Conservation (phyloP, 2,888 invertebrate species). For the Cerastis leucographa region DNA sequence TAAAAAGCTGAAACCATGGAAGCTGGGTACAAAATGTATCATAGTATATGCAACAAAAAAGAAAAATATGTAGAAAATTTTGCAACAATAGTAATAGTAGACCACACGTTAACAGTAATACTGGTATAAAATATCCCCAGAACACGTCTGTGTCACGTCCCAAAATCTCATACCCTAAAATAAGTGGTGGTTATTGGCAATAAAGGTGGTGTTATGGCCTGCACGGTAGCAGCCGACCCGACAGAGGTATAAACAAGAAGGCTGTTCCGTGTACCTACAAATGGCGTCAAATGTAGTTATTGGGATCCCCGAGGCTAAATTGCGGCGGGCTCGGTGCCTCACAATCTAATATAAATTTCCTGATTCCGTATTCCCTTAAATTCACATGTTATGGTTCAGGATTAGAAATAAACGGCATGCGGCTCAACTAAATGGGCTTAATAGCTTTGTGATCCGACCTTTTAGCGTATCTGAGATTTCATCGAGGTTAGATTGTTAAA, state of each 20-base stretch:
- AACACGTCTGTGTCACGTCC: conserved; percentile 37
- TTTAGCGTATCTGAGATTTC: conserved; percentile 55
- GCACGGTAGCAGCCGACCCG: conserved; percentile 32
- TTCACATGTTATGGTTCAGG: conserved; percentile 59
- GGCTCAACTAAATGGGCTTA: conserved; percentile 57
- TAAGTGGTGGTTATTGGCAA: conserved; percentile 66
- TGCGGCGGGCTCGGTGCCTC: conserved; percentile 72
- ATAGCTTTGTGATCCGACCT: conserved; percentile 52
- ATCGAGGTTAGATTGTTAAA: conserved; percentile 51
- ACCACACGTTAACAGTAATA: too few relatives aligned
- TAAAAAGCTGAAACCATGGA: background rate
- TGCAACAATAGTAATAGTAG: background rate
- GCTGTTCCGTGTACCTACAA: conserved; percentile 69
- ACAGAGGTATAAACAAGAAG: conserved; percentile 48
- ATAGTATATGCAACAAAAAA: background rate
- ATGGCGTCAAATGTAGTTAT: conserved; percentile 79
- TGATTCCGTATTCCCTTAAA: conserved; percentile 70
- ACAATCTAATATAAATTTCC: conserved; percentile 78
- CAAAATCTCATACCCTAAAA: conserved; percentile 56
- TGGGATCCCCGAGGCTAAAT: conserved; percentile 75
- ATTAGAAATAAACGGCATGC: conserved; percentile 59
- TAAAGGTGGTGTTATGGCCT: conserved; percentile 59
- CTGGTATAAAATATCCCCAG: background rate
- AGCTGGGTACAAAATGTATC: background rate
- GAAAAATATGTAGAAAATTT: background rate